These are phyloP conservation scores for Synergus gifuensis DNA, from an alignment of 2,888 invertebrate species.

Conservation along the genomic window DNA sequence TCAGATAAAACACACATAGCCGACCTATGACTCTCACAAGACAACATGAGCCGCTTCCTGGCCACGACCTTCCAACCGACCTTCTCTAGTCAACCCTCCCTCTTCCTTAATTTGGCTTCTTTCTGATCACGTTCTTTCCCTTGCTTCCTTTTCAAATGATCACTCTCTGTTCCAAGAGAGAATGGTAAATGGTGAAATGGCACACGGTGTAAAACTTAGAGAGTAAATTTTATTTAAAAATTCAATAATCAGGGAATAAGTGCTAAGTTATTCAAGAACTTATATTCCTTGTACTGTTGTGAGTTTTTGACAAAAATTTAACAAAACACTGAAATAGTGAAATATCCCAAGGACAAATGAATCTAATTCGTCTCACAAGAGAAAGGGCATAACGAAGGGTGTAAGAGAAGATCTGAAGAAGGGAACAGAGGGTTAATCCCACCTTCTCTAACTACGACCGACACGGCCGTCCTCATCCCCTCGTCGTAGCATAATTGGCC, in stretches of 20 bases:
- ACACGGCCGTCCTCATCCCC: slow-evolving; percentile 59
- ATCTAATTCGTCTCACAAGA: background rate
- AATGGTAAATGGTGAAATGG: too few species aligned
- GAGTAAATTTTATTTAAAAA: too few species aligned
- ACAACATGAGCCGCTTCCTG: slow-evolving; percentile 21
- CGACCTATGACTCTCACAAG: slow-evolving; percentile 25
- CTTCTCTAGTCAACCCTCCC: slow-evolving; percentile 28
- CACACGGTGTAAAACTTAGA: too few species aligned
- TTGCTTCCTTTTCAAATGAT: too few species aligned
- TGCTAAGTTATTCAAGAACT: too few species aligned
- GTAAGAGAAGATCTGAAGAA: slow-evolving; percentile 44
- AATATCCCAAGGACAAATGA: background rate
- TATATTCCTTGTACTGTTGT: too few species aligned
- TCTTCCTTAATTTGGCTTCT: slow-evolving; percentile 13
- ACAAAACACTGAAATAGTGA: too few species aligned
- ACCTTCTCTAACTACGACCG: slow-evolving; percentile 63
- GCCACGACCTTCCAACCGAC: slow-evolving; percentile 33
- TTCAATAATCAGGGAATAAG: too few species aligned
- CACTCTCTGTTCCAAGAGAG: too few species aligned
- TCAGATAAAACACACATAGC: slow-evolving; percentile 24
- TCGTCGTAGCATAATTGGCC: slow-evolving; percentile 70
- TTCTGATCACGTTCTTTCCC: background rate
- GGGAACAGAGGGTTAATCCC: slow-evolving; percentile 66
- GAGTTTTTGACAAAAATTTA: too few species aligned
- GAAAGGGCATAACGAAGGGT: background rate